A percentile compares a stretch with the other conserved stretches of the same genome.
Evolutionary conservation across 2,888 invertebrate genomes (phyloP).

Genomic region (Lamellibrachia satsuma): DNA sequence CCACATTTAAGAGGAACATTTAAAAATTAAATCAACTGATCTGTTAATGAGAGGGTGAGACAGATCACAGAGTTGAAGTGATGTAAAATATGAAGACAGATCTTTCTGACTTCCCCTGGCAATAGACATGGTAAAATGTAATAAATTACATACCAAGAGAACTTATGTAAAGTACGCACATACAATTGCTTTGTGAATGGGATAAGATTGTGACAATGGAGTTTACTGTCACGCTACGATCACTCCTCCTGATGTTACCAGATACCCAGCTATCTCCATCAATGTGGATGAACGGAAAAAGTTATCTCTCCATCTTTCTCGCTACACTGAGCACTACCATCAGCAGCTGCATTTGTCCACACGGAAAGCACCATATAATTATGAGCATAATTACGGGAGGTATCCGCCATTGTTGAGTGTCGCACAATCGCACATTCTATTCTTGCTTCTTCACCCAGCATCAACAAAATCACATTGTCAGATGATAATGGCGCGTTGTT

Average conservation of each 20-base stretch:
- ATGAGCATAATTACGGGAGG: constrained; percentile 12
- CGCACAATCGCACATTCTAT: background rate
- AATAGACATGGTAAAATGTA: background rate
- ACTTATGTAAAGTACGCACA: background rate
- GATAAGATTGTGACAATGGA: background rate
- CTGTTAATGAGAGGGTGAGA: background rate
- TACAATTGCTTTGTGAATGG: constrained; percentile 1
- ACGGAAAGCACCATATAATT: background rate
- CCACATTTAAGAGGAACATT: background rate
- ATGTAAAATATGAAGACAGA: background rate
- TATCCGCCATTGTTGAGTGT: background rate
- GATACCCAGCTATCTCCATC: background rate
- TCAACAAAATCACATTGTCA: background rate
- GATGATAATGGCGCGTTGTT: background rate
- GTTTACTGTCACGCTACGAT: background rate
- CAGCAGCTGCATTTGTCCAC: background rate
- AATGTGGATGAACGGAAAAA: constrained; percentile 9
- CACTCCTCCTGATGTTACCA: background rate
- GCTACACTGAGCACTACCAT: background rate
- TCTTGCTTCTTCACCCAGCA: background rate
- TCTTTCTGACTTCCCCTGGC: constrained; percentile 17
- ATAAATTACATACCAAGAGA: background rate
- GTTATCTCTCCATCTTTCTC: constrained; percentile 3
- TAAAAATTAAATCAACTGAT: background rate
- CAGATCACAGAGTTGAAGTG: background rate